Conservation (phyloP, 2,113 vertebrate species). For the Paradoxurus hermaphroditus region DNA sequence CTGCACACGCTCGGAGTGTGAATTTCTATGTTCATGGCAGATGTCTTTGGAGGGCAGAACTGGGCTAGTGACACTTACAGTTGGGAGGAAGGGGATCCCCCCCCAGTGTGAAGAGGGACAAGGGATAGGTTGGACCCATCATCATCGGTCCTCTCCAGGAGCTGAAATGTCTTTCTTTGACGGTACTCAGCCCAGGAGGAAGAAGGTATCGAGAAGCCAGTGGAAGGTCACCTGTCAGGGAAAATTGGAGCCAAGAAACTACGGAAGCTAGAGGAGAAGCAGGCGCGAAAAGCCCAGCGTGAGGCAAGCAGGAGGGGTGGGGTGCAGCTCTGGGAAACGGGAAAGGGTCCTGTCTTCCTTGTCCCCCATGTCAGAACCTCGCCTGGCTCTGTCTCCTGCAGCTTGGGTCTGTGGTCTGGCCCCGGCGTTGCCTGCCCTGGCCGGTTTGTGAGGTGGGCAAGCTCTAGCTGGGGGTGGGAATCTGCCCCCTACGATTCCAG, state of each 20-base stretch:
- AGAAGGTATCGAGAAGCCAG: constrained; percentile 80
- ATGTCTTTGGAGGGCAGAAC: neutral
- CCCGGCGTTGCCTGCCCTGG: neutral
- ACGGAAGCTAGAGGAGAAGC: constrained; percentile 96
- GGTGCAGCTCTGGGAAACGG: neutral
- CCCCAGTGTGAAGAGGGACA: neutral
- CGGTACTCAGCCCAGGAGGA: constrained; percentile 75
- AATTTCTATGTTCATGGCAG: neutral
- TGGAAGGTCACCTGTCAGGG: constrained; percentile 82
- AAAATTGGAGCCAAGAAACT: constrained; percentile 97
- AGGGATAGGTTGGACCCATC: neutral
- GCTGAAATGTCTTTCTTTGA: constrained; percentile 24
- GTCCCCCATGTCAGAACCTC: neutral
- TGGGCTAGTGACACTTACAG: neutral
- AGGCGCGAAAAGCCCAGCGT: constrained; percentile 94
- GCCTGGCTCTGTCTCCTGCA: neutral
- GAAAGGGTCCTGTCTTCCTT: neutral
- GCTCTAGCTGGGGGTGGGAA: neutral
- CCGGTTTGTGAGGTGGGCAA: neutral
- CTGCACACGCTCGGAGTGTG: neutral
- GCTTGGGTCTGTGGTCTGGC: neutral
- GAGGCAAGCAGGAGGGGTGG: constrained; percentile 86
- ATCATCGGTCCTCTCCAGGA: neutral
- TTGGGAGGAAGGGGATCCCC: neutral
- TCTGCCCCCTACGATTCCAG: constrained; percentile 74